Conservation (phyloP, 2,888 invertebrate species). For the Diaperis boleti region DNA sequence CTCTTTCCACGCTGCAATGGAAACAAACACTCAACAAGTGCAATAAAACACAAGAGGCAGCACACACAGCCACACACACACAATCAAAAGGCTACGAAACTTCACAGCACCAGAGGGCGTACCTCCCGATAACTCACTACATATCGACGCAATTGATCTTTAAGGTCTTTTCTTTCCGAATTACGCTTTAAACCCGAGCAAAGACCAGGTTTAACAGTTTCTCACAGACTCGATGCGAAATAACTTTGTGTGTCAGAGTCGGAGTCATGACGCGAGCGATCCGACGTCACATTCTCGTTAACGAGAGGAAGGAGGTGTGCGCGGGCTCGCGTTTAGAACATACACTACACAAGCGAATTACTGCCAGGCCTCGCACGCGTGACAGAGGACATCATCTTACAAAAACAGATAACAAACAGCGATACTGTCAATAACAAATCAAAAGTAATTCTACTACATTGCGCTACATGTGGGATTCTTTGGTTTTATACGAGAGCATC, state of each 20-base stretch:
- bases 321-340: slow-evolving; percentile 12
- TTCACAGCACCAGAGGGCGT: slow-evolving; percentile 15
- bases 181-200: slow-evolving; percentile 22
- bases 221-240: slow-evolving; percentile 36
- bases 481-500: too few relatives aligned
- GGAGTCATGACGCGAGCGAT: slow-evolving; percentile 46
- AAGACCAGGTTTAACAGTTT: slow-evolving; percentile 23
- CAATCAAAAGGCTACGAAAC: slow-evolving; percentile 12
- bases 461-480: too few relatives aligned
- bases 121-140: slow-evolving; percentile 21
- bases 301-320: slow-evolving; percentile 36
- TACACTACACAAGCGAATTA: slow-evolving; percentile 12
- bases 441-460: background rate
- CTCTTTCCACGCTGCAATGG: slow-evolving; percentile 72
- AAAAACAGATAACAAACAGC: slow-evolving; percentile 19
- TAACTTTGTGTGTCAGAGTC: slow-evolving; percentile 47
- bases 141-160: slow-evolving; percentile 5
- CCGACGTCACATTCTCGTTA: slow-evolving; percentile 50
- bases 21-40: slow-evolving; percentile 51
- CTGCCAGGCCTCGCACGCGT: slow-evolving; percentile 18
- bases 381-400: slow-evolving; percentile 19
- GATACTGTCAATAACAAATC: slow-evolving; percentile 18
- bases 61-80: slow-evolving; percentile 26
- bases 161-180: background rate
- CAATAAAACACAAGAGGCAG: slow-evolving; percentile 41